A percentile compares a stretch with the other conserved stretches of the same genome.
Conservation (phyloP, 2,888 invertebrate genomes). For the Ennomos fuscantarius region DNA sequence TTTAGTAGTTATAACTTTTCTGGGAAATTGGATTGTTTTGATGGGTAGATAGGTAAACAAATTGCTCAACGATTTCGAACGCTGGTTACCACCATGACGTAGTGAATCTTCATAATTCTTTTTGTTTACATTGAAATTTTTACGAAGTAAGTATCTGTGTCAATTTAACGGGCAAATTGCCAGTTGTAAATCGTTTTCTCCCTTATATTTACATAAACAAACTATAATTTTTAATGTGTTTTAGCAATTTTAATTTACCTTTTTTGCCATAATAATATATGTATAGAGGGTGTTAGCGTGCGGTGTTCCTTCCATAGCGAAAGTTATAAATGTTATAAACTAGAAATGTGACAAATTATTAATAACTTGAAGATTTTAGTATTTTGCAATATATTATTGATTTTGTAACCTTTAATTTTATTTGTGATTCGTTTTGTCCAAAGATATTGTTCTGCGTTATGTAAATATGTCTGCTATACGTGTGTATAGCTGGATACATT, state of each 20-base stretch:
- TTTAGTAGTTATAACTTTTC: not conserved
- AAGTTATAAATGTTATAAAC: conserved; percentile 2
- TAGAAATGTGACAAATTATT: not conserved
- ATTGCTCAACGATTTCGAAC: conserved; percentile 46
- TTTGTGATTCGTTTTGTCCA: conserved; percentile 58
- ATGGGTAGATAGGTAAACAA: conserved; percentile 40
- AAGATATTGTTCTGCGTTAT: conserved; percentile 52
- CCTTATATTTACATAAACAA: not conserved
- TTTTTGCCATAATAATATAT: conserved; percentile 50
- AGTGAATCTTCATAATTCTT: conserved; percentile 21
- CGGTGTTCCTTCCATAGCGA: conserved; percentile 15
- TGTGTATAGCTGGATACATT: conserved; percentile 42
- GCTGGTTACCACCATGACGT: conserved; percentile 41
- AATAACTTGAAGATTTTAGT: not conserved
- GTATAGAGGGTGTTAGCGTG: conserved; percentile 20
- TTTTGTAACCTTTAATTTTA: conserved; percentile 41
- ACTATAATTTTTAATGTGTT: conserved; percentile 6
- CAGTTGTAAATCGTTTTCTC: conserved; percentile 5
- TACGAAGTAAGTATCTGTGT: conserved; percentile 4
- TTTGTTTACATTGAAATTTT: conserved; percentile 15
- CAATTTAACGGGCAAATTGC: conserved; percentile 17
- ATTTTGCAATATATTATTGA: conserved; percentile 30
- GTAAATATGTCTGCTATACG: conserved; percentile 45
- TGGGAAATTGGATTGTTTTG: conserved; percentile 7
- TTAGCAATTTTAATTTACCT: conserved; percentile 25